Evolutionary conservation across 2,888 invertebrate genomes (phyloP).

Genomic region (Prosopocoilus inquinatus): DNA sequence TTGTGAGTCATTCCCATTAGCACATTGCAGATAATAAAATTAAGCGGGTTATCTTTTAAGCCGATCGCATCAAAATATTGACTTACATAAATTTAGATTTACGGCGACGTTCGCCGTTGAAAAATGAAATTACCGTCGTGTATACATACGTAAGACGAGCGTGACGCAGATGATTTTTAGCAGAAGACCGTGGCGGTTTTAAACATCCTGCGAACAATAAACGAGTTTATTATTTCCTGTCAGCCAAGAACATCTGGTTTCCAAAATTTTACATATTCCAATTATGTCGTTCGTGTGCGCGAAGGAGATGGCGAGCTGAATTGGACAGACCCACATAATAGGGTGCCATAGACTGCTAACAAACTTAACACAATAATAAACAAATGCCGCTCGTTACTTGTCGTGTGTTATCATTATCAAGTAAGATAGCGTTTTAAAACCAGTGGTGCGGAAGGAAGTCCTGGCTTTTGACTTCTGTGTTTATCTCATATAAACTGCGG

Average conservation of each 20-base stretch:
- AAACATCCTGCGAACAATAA: too few species aligned
- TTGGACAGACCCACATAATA: neutral
- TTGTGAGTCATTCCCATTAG: too few species aligned
- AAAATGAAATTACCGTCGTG: too few species aligned
- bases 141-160: too few species aligned
- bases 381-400: slow-evolving; percentile 11
- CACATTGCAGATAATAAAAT: too few species aligned
- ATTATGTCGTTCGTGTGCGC: neutral
- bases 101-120: too few species aligned
- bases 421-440: slow-evolving; percentile 10
- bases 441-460: slow-evolving; percentile 32
- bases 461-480: slow-evolving; percentile 33
- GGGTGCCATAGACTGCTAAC: slow-evolving; percentile 1
- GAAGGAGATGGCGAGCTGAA: too few species aligned
- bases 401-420: slow-evolving; percentile 9
- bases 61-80: too few species aligned
- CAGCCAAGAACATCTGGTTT: slow-evolving; percentile 19
- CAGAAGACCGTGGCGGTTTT: too few species aligned
- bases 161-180: too few species aligned
- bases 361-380: slow-evolving; percentile 7
- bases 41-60: too few species aligned
- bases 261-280: slow-evolving; percentile 11
- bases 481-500: slow-evolving; percentile 1
- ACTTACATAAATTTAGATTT: too few species aligned
- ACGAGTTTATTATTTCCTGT: slow-evolving; percentile 23